These are phyloP conservation scores for Eretmochelys imbricata DNA, from an alignment of 2,113 vertebrate species.

Conservation along the genomic window DNA sequence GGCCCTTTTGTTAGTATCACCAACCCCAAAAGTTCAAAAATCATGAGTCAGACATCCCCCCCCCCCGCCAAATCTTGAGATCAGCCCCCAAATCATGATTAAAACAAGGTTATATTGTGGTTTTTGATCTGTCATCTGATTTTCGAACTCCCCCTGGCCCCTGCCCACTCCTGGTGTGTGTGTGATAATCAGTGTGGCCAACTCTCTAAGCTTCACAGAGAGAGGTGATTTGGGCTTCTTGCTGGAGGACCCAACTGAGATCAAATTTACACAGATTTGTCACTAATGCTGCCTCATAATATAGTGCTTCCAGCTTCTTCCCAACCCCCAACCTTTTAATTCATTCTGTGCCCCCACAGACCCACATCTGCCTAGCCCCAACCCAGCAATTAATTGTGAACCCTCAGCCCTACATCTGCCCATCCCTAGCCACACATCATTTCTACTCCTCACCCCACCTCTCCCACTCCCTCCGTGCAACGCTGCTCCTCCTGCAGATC, in stretches of 20 bases:
- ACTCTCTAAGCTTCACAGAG: not conserved
- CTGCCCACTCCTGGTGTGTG: accelerated
- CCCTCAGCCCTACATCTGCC: too few relatives aligned
- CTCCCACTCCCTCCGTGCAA: not conserved
- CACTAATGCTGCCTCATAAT: not conserved
- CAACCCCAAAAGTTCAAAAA: not conserved
- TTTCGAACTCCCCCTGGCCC: not conserved
- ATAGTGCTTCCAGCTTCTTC: not conserved
- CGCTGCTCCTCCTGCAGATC: not conserved
- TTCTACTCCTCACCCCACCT: not conserved
- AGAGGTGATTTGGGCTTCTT: not conserved
- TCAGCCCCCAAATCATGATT: not conserved
- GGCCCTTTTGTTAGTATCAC: slow-evolving; percentile 26
- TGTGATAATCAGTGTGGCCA: not conserved
- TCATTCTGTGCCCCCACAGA: not conserved
- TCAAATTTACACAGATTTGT: not conserved
- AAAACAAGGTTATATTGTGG: accelerated
- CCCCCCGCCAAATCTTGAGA: not conserved
- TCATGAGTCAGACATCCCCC: not conserved
- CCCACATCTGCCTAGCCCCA: too few relatives aligned
- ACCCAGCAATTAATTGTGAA: too few relatives aligned
- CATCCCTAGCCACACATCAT: not conserved
- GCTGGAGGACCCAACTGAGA: slow-evolving; percentile 3
- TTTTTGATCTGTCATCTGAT: not conserved
- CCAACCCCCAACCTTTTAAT: not conserved